Evolutionary conservation across 2,113 vertebrate genomes (phyloP).

Genomic region (Struthio camelus): DNA sequence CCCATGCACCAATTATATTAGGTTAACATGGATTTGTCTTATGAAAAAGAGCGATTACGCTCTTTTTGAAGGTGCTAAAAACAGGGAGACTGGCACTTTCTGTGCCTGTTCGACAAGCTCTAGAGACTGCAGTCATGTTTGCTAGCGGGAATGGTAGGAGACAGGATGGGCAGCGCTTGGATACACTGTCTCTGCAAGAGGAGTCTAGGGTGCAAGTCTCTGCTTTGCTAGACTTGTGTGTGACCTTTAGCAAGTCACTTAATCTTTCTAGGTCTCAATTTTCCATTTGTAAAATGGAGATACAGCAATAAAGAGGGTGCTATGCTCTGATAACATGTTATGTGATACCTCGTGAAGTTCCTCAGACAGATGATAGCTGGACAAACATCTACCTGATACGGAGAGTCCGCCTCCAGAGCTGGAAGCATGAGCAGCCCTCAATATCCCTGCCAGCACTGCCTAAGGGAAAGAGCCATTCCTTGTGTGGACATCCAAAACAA

Average conservation of each 20-base stretch:
- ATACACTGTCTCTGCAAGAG: conserved; percentile 25
- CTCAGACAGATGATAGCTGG: conserved; percentile 68
- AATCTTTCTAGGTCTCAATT: conserved; percentile 61
- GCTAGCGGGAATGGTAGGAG: not conserved
- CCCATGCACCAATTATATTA: not conserved
- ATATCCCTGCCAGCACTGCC: not conserved
- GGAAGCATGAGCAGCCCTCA: not conserved
- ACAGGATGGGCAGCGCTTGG: not conserved
- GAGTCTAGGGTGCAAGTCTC: not conserved
- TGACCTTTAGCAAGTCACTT: conserved; percentile 66
- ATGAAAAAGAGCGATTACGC: not conserved
- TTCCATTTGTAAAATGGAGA: conserved; percentile 2
- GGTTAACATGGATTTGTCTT: not conserved
- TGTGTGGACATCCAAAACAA: conserved; percentile 32
- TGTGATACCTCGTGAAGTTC: conserved; percentile 43
- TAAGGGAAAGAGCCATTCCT: conserved; percentile 29
- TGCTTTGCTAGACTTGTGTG: not conserved
- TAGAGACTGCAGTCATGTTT: not conserved
- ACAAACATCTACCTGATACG: conserved; percentile 57
- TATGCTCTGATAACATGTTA: conserved; percentile 51
- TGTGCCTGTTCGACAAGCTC: not conserved
- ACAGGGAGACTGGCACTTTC: not conserved
- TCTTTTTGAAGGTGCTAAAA: not conserved
- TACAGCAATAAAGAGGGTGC: conserved; percentile 53
- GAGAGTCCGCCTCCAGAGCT: not conserved